Conservation (phyloP, 2,888 invertebrate species). For the Meiosimyza decipiens region DNA sequence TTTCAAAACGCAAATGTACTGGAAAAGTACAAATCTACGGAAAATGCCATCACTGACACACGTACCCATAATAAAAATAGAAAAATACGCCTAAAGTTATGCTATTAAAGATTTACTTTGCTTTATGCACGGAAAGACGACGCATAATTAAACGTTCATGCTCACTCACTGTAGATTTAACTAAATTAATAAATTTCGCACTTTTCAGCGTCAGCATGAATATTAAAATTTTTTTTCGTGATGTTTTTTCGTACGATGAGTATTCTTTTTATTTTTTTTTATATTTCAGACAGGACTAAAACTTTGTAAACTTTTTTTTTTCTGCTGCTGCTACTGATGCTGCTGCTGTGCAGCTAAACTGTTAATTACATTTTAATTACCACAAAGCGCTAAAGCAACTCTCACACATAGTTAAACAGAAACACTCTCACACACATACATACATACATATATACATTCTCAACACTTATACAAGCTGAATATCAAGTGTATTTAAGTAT, state of each 20-base stretch:
- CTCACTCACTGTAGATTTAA: too few relatives aligned
- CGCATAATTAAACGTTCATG: neutral
- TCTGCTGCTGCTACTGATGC: neutral
- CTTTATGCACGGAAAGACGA: neutral
- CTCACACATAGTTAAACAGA: slow-evolving; percentile 7
- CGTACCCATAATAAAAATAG: too few relatives aligned
- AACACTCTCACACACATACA: neutral
- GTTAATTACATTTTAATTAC: slow-evolving; percentile 33
- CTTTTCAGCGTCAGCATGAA: too few relatives aligned
- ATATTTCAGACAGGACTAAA: too few relatives aligned
- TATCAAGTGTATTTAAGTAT: slow-evolving; percentile 37
- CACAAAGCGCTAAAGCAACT: slow-evolving; percentile 11
- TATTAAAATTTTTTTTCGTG: too few relatives aligned
- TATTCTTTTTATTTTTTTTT: too few relatives aligned
- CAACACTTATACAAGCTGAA: neutral
- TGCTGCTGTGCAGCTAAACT: slow-evolving; percentile 2
- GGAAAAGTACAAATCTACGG: too few relatives aligned
- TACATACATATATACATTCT: slow-evolving; percentile 28
- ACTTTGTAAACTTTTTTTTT: neutral
- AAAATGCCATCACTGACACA: too few relatives aligned
- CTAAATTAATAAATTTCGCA: too few relatives aligned
- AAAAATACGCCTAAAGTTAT: neutral
- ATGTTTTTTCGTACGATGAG: too few relatives aligned
- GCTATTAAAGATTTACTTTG: slow-evolving; percentile 4
- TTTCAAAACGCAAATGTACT: too few relatives aligned